These are phyloP conservation scores for Cerceris ruficornis DNA, from an alignment of 2,888 invertebrate genomes.

Conservation along the genomic window DNA sequence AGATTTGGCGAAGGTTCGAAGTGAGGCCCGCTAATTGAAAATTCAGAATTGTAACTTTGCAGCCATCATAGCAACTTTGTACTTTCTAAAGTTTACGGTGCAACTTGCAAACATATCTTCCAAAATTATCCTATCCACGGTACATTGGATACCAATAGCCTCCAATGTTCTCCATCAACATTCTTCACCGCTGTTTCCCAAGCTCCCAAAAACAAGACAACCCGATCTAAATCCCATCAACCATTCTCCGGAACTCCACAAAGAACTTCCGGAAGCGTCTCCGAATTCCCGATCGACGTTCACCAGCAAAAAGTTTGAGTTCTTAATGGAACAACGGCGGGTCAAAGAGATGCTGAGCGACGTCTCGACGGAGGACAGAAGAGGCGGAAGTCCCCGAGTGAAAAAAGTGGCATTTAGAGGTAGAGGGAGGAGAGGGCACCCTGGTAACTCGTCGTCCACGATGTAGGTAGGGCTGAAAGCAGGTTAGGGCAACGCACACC, in stretches of 20 bases:
- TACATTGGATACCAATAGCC: no score
- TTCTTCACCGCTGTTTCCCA: no score
- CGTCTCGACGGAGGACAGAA: conserved; percentile 51
- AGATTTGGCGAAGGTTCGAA: no score
- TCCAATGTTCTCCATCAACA: no score
- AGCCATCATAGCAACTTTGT: no score
- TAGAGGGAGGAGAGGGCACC: conserved; percentile 39
- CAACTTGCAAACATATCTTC: no score
- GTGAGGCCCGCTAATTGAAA: no score
- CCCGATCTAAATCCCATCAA: no score
- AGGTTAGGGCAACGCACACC: conserved; percentile 54
- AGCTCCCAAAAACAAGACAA: no score
- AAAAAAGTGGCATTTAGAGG: conserved; percentile 60
- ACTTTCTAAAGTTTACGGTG: no score
- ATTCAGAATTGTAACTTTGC: no score
- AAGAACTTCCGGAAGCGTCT: neutral
- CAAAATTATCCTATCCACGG: no score
- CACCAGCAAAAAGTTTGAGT: conserved; percentile 28
- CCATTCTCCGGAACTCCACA: neutral
- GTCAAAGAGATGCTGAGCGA: conserved; percentile 51
- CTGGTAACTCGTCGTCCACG: conserved; percentile 28
- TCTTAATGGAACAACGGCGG: conserved; percentile 19
- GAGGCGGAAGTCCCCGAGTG: conserved; percentile 48
- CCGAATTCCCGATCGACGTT: conserved; percentile 5
- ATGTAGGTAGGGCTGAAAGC: conserved; percentile 48